These are phyloP conservation scores for Phoxinus dragarum DNA, from an alignment of 2,797 vertebrate species.

Conservation along the genomic window DNA sequence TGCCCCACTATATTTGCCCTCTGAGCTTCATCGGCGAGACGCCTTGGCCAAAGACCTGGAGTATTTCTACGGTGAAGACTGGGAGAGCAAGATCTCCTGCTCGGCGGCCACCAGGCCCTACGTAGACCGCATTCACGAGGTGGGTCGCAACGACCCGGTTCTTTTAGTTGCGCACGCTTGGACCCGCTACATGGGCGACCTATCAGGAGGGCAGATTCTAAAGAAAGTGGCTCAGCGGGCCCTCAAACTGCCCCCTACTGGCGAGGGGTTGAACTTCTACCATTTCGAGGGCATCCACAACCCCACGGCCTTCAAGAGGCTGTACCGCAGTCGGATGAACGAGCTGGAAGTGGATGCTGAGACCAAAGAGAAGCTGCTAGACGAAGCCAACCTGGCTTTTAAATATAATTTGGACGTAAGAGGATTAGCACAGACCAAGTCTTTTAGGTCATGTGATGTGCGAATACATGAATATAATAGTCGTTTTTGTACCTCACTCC, in stretches of 20 bases:
- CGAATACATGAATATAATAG: not conserved
- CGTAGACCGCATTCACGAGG: conserved; percentile 81
- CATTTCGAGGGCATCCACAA: conserved; percentile 88
- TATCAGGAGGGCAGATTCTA: conserved; percentile 88
- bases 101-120: conserved; percentile 81
- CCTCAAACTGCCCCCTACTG: conserved; percentile 88
- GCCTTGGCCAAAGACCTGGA: conserved; percentile 80
- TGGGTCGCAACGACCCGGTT: conserved; percentile 79
- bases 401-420: conserved; percentile 92
- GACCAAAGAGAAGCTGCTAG: conserved; percentile 86
- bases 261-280: conserved; percentile 92
- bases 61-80: conserved; percentile 85
- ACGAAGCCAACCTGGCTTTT: conserved; percentile 91
- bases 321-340: conserved; percentile 94
- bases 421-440: conserved; percentile 17
- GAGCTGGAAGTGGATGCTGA: conserved; percentile 85
- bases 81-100: conserved; percentile 73
- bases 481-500: not conserved
- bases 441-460: not conserved
- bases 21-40: conserved; percentile 82
- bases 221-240: conserved; percentile 92
- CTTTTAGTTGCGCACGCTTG: conserved; percentile 86
- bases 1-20: conserved; percentile 84
- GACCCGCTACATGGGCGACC: conserved; percentile 90
- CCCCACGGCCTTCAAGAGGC: conserved; percentile 91